Evolutionary conservation across 2,113 vertebrate genomes (phyloP).

Genomic region (Actenoides hombroni): DNA sequence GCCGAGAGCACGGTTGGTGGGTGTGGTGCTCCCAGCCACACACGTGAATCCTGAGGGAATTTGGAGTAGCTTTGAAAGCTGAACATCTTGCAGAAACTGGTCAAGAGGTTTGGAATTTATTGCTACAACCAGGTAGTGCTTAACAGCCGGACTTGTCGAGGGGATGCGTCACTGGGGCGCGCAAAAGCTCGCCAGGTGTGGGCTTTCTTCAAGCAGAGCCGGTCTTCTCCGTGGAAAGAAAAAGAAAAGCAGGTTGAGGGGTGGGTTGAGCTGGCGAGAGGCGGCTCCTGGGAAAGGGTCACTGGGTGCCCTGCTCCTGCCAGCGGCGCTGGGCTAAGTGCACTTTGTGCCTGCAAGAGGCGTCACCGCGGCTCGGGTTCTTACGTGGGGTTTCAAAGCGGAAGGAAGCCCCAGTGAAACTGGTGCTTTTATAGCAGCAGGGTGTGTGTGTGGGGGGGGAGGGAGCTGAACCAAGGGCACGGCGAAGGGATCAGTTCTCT

Average conservation of each 20-base stretch:
- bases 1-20: neutral
- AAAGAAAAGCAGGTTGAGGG: neutral
- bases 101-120: neutral
- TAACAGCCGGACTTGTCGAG: neutral
- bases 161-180: neutral
- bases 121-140: neutral
- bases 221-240: neutral
- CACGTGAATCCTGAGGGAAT: neutral
- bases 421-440: neutral
- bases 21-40: fast-evolving
- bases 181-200: neutral
- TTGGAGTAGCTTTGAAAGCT: neutral
- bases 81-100: neutral
- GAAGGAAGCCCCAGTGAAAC: neutral
- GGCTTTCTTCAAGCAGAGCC: neutral
- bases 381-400: neutral
- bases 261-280: neutral
- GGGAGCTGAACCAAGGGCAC: neutral
- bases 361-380: neutral
- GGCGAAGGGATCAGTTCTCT: neutral
- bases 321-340: neutral
- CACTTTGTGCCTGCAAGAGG: neutral
- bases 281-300: neutral
- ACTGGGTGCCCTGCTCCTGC: no score
- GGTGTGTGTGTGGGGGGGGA: no score